Percentiles rank a stretch among this genome's conserved stretches.
These are phyloP conservation scores for Graphium colonna DNA, from an alignment of 2,888 invertebrate species.

Conservation along the genomic window DNA sequence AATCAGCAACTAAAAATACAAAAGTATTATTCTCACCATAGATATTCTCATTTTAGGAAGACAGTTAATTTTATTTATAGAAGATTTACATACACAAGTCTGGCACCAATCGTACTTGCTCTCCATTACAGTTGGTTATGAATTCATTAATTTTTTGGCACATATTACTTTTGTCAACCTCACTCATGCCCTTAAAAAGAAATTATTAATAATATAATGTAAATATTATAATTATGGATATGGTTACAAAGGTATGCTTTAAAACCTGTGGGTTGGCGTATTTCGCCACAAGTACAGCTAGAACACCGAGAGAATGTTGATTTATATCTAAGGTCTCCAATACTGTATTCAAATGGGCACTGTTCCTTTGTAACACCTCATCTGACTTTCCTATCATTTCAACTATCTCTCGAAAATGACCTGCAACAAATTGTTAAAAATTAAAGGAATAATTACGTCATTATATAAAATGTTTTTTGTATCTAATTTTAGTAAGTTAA, in stretches of 20 bases:
- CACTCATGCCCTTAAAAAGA: slow-evolving; percentile 54
- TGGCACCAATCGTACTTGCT: slow-evolving; percentile 92
- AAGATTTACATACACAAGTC: slow-evolving; percentile 91
- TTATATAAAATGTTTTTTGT: background rate
- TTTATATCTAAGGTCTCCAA: slow-evolving; percentile 94
- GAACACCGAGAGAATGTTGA: slow-evolving; percentile 93
- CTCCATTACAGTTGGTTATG: slow-evolving; percentile 91
- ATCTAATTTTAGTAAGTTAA: no score
- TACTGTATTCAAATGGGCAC: slow-evolving; percentile 92
- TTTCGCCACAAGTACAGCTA: slow-evolving; percentile 92
- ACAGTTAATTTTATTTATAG: background rate
- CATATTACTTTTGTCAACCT: slow-evolving; percentile 74
- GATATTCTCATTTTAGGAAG: background rate
- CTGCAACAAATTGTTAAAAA: slow-evolving; percentile 57
- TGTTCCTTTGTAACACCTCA: slow-evolving; percentile 90
- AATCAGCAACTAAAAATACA: slow-evolving; percentile 86
- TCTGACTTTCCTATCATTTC: slow-evolving; percentile 88
- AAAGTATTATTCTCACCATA: background rate
- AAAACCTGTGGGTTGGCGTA: slow-evolving; percentile 81
- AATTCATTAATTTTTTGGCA: slow-evolving; percentile 92
- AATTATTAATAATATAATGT: background rate
- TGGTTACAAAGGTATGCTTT: background rate
- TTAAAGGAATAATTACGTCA: background rate
- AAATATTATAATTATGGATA: background rate
- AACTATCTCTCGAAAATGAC: slow-evolving; percentile 87